Evolutionary conservation across 2,888 invertebrate genomes (phyloP).

Genomic region (Kryphioiulus occultus): DNA sequence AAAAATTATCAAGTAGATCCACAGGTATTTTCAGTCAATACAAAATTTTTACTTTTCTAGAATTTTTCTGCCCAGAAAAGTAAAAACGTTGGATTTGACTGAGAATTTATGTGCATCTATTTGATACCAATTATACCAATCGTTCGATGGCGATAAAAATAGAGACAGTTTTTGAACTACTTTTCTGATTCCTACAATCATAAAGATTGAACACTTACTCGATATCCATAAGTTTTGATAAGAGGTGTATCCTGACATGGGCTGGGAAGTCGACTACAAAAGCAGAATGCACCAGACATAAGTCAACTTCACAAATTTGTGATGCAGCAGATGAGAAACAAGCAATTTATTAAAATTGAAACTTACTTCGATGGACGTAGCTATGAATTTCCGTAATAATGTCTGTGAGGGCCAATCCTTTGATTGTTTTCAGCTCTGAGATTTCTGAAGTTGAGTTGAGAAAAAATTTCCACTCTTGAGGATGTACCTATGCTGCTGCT

Average conservation of each 20-base stretch:
- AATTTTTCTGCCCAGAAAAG: background rate
- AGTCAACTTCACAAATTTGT: background rate
- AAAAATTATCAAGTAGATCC: no score
- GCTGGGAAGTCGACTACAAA: constrained; percentile 83
- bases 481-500: background rate
- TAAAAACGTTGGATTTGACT: no score
- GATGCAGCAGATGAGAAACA: background rate
- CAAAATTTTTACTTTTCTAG: no score
- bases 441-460: constrained; percentile 65
- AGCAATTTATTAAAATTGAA: background rate
- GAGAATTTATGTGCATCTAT: no score
- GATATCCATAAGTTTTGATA: constrained; percentile 87
- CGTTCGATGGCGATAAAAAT: no score
- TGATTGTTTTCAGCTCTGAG: constrained; percentile 75
- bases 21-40: no score
- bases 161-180: no score
- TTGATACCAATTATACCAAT: no score
- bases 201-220: constrained; percentile 67
- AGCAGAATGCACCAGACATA: background rate
- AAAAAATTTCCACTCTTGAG: background rate
- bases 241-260: constrained; percentile 76
- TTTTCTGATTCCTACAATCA: background rate
- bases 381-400: constrained; percentile 90
- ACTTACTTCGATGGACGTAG: constrained; percentile 85
- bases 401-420: constrained; percentile 92